Conservation (phyloP, 2,113 vertebrate species). For the Zingel zingel region DNA sequence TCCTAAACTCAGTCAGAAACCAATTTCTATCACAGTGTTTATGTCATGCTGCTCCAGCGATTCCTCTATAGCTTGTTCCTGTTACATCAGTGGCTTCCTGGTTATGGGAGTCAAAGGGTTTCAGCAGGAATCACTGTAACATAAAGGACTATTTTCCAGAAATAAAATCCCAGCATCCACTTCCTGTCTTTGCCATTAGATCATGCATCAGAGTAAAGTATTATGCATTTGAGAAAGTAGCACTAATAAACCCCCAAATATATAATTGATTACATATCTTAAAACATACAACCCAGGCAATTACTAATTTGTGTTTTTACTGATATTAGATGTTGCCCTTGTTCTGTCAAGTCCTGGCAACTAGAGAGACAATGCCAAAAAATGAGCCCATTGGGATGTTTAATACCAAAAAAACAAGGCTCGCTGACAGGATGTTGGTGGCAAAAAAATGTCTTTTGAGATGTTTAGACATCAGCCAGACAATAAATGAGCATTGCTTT, state of each 20-base stretch:
- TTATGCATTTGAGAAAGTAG: neutral
- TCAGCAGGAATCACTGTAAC: slow-evolving; percentile 23
- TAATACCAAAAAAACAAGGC: slow-evolving; percentile 17
- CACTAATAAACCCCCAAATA: neutral
- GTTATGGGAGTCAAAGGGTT: slow-evolving; percentile 38
- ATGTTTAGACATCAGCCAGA: slow-evolving; percentile 1
- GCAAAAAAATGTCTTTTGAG: slow-evolving; percentile 21
- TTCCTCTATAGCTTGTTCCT: slow-evolving; percentile 19
- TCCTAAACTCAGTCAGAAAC: slow-evolving; percentile 42
- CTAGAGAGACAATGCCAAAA: slow-evolving; percentile 27
- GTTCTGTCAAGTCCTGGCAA: slow-evolving; percentile 26
- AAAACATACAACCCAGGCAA: neutral
- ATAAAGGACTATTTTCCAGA: neutral
- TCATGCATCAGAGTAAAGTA: slow-evolving; percentile 1
- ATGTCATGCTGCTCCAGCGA: slow-evolving; percentile 45
- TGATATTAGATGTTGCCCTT: slow-evolving; percentile 7
- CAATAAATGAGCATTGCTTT: slow-evolving; percentile 26
- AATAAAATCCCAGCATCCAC: neutral
- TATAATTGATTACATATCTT: neutral
- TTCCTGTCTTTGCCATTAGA: neutral
- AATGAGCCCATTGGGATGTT: slow-evolving; percentile 7
- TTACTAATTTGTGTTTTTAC: slow-evolving; percentile 4
- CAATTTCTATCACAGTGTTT: slow-evolving; percentile 42
- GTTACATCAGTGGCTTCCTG: slow-evolving; percentile 11
- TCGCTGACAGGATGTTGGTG: slow-evolving; percentile 19